Base-by-base conservation (phyloP, 1,140 invertebrate species). In the Druon quercuslanigerum region DNA sequence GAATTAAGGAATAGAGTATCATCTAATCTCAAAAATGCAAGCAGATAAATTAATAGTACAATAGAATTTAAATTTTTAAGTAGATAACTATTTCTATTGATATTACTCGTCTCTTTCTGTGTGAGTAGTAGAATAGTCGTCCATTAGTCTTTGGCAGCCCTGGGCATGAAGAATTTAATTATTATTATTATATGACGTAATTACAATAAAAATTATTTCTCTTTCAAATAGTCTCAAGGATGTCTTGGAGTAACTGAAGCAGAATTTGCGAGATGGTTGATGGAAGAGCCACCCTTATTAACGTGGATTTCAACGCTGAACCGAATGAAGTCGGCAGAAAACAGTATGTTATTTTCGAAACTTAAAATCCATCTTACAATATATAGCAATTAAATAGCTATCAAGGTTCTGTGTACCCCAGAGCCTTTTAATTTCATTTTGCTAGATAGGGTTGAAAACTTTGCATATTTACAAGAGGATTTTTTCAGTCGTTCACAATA, bases 301-400 rank as follows among this genome's bases (percentile, higher is more conserved):
- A 90, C 93, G 13, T 94, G 94, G 94, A 90, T 94, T 75, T 92
- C 93, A 20, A 94, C 93, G 54, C 90, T 93, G 51, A 93, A 93
- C 85, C 89, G 93, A 80, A 84, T 94, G 40, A 91, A 92, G 79
- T 88, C 90, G 56, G 92, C 93, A 50, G 92, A 94, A 88, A 86
- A 91, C 75, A 91, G 92, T 93, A 88, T 83, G 78, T 77, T 71
- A 56, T 46, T n/a, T 70, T 33, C 25, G 25, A 33, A 33, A 50
- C 51, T 57, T 72, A n/a, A 51, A 57, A 52, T 71, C 52, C 4
- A 52, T 72, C 40, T 51, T 51, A 74, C 51, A 73, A 54, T 40
- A 70, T 46, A 20, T 72, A 74, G 51, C 14, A 51, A 57, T 78
- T 77, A 51, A 25, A 33, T 33, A 33, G 25, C 25, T 33, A 33